phyloP scores from a whole-genome alignment of 2,113 vertebrate genomes.

The Neolamprologus sp. region DNA sequence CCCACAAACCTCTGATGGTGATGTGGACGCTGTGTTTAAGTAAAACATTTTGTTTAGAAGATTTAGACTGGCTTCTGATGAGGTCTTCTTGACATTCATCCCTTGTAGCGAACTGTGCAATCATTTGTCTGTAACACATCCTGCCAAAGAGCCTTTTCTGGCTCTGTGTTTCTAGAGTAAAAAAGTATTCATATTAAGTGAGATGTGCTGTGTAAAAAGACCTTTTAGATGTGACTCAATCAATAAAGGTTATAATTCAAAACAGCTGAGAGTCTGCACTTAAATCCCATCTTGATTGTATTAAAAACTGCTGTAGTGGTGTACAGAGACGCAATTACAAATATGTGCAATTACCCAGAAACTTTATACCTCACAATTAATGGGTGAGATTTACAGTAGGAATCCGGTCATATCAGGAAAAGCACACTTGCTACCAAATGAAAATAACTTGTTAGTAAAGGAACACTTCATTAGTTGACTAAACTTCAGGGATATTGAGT shows the following conservation, averaged over 20 bases:
- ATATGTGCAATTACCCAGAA: background rate
- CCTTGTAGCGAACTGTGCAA: background rate
- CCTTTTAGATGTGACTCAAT: background rate
- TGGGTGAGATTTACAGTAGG: background rate
- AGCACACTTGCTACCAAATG: background rate
- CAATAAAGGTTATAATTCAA: constrained; percentile 13
- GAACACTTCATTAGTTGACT: background rate
- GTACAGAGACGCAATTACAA: background rate
- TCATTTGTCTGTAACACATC: background rate
- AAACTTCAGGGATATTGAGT: fast-evolving
- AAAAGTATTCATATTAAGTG: background rate
- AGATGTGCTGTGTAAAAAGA: background rate
- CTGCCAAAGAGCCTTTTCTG: background rate
- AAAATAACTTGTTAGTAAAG: background rate
- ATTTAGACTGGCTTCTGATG: fast-evolving
- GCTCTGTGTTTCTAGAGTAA: background rate
- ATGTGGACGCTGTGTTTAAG: background rate
- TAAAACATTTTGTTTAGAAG: background rate
- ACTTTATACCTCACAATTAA: fast-evolving
- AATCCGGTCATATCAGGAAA: background rate
- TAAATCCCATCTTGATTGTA: background rate
- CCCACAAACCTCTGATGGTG: background rate
- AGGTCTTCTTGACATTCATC: background rate
- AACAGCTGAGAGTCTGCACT: background rate
- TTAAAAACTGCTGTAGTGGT: background rate